These are phyloP conservation scores for Ascidia mentula DNA, from an alignment of 23 tunicate genomes.

Conservation along the genomic window DNA sequence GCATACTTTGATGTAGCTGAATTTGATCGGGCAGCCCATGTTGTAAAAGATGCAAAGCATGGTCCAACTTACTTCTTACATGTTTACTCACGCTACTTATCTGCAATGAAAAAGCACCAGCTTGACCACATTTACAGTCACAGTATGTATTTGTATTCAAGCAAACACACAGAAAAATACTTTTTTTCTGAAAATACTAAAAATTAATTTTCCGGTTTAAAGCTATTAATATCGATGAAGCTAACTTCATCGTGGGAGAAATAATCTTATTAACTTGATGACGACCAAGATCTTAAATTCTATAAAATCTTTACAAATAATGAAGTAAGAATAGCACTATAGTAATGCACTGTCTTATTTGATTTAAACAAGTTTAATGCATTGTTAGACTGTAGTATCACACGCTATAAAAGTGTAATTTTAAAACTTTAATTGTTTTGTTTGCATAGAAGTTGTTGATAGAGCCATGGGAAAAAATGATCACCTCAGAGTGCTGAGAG, in stretches of 20 bases:
- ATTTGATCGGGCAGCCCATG: conserved; percentile 62
- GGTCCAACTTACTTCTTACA: conserved; percentile 59
- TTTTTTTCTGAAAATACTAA: no score
- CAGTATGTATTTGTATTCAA: conserved; percentile 5
- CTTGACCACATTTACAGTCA: conserved; percentile 57
- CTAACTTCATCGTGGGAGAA: no score
- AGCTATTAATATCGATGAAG: no score
- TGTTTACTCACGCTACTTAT: conserved; percentile 56
- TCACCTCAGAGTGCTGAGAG: conserved; percentile 37
- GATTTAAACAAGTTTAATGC: not conserved
- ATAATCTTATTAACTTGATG: no score
- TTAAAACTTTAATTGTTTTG: not conserved
- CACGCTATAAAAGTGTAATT: not conserved
- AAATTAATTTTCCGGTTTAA: no score
- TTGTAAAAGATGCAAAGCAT: conserved; percentile 38
- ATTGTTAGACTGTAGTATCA: not conserved
- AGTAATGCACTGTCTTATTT: not conserved
- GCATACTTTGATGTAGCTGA: conserved; percentile 84
- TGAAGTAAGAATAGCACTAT: no score
- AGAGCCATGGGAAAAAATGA: conserved; percentile 65
- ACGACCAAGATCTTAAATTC: no score
- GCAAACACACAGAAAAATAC: no score
- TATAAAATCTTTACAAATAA: no score
- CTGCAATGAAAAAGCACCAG: conserved; percentile 58
- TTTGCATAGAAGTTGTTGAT: conserved; percentile 20